Evolutionary conservation across 2,113 vertebrate genomes (phyloP), one percentile per base, ranked within the genome.

Genomic region (Damaliscus lunatus): DNA sequence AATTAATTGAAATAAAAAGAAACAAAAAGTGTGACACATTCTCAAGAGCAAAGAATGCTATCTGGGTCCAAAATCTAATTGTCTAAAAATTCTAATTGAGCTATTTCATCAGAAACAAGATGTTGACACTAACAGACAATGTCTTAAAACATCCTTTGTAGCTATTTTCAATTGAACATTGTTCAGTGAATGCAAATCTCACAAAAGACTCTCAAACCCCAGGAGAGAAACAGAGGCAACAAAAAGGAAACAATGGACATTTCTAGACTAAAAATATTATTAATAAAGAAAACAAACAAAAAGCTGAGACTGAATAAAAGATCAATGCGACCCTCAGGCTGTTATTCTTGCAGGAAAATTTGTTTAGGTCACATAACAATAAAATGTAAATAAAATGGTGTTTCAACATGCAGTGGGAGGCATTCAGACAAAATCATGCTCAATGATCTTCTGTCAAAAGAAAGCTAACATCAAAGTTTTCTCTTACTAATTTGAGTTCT

Each of bases 381-480:
- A 67, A 91, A 52, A 96, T 98, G 81, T 48, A 94, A 94, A 94
- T 88, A 33, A 88, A 90, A 50, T 46, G 40, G 5, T 96, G 50
- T 77, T 97, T 96, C 25, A 43, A 23, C 60, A 27, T 43, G 31
- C 60, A 64, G 6, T 53, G 36, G 14, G 8, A 60, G 91, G 17
- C 91, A 55, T 31, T 90, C 74, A 88, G 64, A 85, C 43, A 94
- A 80, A 67, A 88, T 40, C 31, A 52, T 64, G 10, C 40, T 80
- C 50, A 29, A 23, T 40, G 23, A 97, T 95, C 60, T 55, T 53
- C 83, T 93, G 31, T 87, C 78, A 97, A 95, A 96, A 96, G 81
- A 57, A 97, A 97, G 33, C n/a, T 62, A 94, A 91, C 95, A 96
- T 96, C 97, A 98, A 98, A 96, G 94, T 78, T 92, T 92, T 91